Base-by-base conservation (phyloP, 2,113 vertebrate genomes). In the Lates calcarifer region DNA sequence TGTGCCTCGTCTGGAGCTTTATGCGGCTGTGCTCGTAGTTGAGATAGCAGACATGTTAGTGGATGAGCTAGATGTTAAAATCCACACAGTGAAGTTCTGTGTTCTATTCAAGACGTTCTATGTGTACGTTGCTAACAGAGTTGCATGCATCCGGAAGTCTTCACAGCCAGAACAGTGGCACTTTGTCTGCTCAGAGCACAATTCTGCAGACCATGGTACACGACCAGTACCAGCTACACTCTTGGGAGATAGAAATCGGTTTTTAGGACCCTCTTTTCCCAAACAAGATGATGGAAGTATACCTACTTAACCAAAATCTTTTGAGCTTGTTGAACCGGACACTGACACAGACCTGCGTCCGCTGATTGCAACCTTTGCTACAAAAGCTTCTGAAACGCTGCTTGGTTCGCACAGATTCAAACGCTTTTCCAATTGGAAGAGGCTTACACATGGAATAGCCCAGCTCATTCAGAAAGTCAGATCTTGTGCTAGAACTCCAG, bases 1-100 rank as follows among this genome's bases (percentile, higher is more conserved):
- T 2, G 33, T 70, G 7, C 67, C 67, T 17, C 22, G 67, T 2
- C 49, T 70, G 13, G 49, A 70, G n/a, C 67, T 70, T 28, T 70
- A 49, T 55, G 49, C 49, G 2, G 26, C 63, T 6, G 26, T 66
- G 47, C 33, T 55, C 1, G 67, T 33, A 8, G 22, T 55, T 1
- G 15, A 55, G 22, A 11, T 70, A 26, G 33, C 31, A 2, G 67
- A 70, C 33, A 35, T 35, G 33, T 35, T 35, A 35, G 33, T 35
- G 33, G 33, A 35, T 7, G 33, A 35, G 33, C n/a, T n/a, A n/a
- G n/a, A n/a, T n/a, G n/a, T n/a, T n/a, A n/a, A n/a, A n/a, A n/a
- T n/a, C n/a, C n/a, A n/a, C n/a, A n/a, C n/a, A n/a, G n/a, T n/a
- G n/a, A n/a, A n/a, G n/a, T n/a, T n/a, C n/a, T n/a, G n/a, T n/a